Percentiles rank a stretch among this genome's conserved stretches.
Evolutionary conservation across 2,113 vertebrate genomes (phyloP).

Genomic region (Nibea coibor): DNA sequence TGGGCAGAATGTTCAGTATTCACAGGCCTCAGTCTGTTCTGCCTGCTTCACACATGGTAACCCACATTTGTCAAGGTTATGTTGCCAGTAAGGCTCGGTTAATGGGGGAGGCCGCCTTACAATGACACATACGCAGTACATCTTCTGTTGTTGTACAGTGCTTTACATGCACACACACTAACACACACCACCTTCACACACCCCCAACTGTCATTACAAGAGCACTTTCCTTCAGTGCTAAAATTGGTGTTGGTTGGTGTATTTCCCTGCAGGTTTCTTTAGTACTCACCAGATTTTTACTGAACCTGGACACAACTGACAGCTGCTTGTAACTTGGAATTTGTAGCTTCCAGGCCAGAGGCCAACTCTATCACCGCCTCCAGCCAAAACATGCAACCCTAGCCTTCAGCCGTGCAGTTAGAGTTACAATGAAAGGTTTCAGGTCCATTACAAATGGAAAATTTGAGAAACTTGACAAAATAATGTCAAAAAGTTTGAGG

Average conservation of each 20-base stretch:
- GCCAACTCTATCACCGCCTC: slow-evolving; percentile 22
- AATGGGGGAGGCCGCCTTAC: neutral
- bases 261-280: slow-evolving; percentile 7
- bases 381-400: slow-evolving; percentile 40
- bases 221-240: slow-evolving; percentile 48
- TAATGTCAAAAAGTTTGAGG: slow-evolving; percentile 9
- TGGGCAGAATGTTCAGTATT: neutral
- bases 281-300: slow-evolving; percentile 18
- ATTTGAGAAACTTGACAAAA: neutral
- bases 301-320: slow-evolving; percentile 32
- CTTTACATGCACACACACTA: neutral
- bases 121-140: slow-evolving; percentile 6
- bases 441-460: slow-evolving; percentile 14
- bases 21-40: neutral
- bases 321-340: slow-evolving; percentile 47
- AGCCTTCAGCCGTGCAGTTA: slow-evolving; percentile 15
- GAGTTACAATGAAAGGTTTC: slow-evolving; percentile 5
- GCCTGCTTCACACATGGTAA: neutral
- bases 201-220: slow-evolving; percentile 63
- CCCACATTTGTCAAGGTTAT: slow-evolving; percentile 3
- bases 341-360: slow-evolving; percentile 41
- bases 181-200: slow-evolving; percentile 7
- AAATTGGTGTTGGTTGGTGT: neutral
- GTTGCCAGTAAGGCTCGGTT: neutral
- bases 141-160: neutral